Base-by-base conservation (phyloP, 64 coral and sea anemone genomes). In the Dendrophyllia cribrosa region DNA sequence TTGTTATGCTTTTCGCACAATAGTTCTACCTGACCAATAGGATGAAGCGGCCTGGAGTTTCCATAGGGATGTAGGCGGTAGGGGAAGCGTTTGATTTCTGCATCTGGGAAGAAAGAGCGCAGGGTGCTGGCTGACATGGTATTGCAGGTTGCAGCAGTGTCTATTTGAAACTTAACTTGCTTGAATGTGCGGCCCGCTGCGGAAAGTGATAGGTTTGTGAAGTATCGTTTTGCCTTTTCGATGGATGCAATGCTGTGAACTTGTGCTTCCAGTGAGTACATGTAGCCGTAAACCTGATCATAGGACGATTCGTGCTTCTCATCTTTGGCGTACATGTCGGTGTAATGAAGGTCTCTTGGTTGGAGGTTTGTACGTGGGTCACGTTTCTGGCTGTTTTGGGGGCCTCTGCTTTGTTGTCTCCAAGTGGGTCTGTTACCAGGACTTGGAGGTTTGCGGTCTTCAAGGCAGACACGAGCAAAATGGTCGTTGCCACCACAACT, bases 61-160 rank as follows among this genome's bases (percentile, higher is more conserved):
- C 83, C 84, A 88, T 93, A 88, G 72, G 83, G 83, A 50, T 93
- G 79, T n/a, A n/a, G n/a, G n/a, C n/a, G n/a, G n/a, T n/a, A n/a
- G n/a, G n/a, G n/a, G n/a, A n/a, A n/a, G n/a, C n/a, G n/a, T n/a
- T n/a, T n/a, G n/a, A n/a, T n/a, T n/a, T n/a, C n/a, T n/a, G n/a
- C n/a, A n/a, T n/a, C 47, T 17, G 72, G 91, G 11, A 93, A 50
- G 43, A 58, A 7, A 0, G 82, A 64, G 12, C 19, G 81, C 46
- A 93, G 83, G 15, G 91, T 87, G 58, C 4, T 85, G 58, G 52
- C 1, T 16, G 82, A 77, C 66, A 93, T 93, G 65, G 91, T 87
- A 52, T 93, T 86, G 68, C 91, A 93, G 55, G 91, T 87, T 67
- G 91, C 83, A 11, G 91, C 91, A 2, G 82, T 93, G 83, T 93